Evolutionary conservation across 2,113 vertebrate genomes (phyloP).

Genomic region (Sceloporus undulatus): DNA sequence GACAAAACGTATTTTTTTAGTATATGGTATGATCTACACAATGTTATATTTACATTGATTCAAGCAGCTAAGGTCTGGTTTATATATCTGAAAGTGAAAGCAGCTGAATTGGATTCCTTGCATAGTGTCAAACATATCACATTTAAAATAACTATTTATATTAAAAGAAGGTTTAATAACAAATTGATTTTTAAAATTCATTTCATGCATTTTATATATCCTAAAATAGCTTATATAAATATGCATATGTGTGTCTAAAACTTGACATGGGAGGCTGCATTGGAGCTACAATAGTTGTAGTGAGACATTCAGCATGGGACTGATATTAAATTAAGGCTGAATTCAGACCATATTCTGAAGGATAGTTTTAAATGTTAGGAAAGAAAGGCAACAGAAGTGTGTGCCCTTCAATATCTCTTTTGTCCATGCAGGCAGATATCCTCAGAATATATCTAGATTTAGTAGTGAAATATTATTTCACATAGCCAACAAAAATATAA

Average conservation of each 20-base stretch:
- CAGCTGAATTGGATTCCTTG: conserved; percentile 5
- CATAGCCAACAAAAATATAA: background rate
- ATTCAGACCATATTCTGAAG: background rate
- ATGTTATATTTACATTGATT: background rate
- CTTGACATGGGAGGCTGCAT: background rate
- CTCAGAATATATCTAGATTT: background rate
- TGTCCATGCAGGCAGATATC: background rate
- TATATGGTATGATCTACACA: background rate
- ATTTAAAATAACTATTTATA: conserved; percentile 30
- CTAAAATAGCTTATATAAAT: background rate
- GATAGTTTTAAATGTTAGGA: background rate
- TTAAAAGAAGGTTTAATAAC: background rate
- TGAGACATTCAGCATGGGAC: background rate
- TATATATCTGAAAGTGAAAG: background rate
- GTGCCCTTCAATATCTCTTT: background rate
- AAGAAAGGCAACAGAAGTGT: background rate
- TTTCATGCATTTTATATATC: background rate
- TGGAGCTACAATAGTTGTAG: background rate
- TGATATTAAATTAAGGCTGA: background rate
- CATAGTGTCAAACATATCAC: rapidly evolving
- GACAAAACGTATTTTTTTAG: background rate
- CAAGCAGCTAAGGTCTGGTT: background rate
- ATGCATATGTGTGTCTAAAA: background rate
- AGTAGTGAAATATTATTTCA: background rate
- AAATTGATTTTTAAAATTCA: background rate